Evolutionary conservation across 1,140 invertebrate species (phyloP).

Genomic region (Drosophila novamexicana): DNA sequence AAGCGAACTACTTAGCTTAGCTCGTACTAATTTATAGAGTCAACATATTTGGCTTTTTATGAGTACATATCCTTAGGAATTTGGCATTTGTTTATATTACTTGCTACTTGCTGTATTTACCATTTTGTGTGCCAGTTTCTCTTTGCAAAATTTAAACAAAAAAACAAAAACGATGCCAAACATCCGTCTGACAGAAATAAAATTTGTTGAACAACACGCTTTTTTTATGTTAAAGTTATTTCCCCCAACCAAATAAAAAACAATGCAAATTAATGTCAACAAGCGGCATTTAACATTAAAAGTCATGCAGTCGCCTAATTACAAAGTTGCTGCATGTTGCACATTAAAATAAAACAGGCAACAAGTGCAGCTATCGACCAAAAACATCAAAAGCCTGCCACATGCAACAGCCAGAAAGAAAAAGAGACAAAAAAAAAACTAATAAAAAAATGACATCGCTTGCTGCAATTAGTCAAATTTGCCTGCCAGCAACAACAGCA

Average conservation of each 20-base stretch:
- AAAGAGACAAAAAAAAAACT: not conserved
- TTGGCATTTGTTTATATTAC: not conserved
- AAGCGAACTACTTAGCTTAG: constrained; percentile 5
- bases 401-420: constrained; percentile 34
- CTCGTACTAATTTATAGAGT: not conserved
- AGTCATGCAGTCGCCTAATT: constrained; percentile 67
- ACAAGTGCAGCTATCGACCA: constrained; percentile 47
- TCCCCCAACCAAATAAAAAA: constrained; percentile 46
- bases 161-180: constrained; percentile 63
- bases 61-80: not conserved
- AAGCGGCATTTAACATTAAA: constrained; percentile 62
- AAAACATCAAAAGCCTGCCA: constrained; percentile 57
- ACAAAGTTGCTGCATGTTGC: constrained; percentile 62
- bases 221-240: constrained; percentile 2
- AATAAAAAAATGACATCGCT: constrained; percentile 29
- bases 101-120: not conserved
- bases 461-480: constrained; percentile 75
- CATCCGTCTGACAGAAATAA: constrained; percentile 56
- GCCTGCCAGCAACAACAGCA: constrained; percentile 23
- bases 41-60: not conserved
- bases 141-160: constrained; percentile 34
- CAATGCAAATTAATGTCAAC: constrained; percentile 80
- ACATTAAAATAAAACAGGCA: constrained; percentile 43
- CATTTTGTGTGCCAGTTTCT: constrained; percentile 55
- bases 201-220: constrained; percentile 24